These are phyloP conservation scores for Ellobium chinense DNA, from an alignment of 2,888 invertebrate species.

Conservation along the genomic window DNA sequence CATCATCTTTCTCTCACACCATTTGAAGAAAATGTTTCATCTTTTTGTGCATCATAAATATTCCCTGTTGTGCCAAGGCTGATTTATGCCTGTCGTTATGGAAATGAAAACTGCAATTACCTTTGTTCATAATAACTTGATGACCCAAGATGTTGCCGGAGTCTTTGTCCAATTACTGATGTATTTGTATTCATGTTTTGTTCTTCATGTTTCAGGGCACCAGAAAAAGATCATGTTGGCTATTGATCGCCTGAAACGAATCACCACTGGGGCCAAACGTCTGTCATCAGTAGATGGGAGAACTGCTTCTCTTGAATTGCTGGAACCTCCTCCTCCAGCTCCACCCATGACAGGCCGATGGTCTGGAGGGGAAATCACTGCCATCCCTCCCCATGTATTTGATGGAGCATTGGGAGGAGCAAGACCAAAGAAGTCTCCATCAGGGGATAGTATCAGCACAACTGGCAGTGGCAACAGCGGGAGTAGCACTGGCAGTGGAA, in stretches of 20 bases:
- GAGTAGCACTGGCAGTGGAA: constrained; percentile 45
- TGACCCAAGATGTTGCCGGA: too few species aligned
- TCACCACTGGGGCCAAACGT: constrained; percentile 68
- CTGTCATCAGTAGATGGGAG: constrained; percentile 69
- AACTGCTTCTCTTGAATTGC: constrained; percentile 59
- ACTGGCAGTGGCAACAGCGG: constrained; percentile 61
- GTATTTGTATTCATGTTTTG: too few species aligned
- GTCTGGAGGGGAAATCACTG: constrained; percentile 67
- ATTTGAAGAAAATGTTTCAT: too few species aligned
- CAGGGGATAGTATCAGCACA: constrained; percentile 69
- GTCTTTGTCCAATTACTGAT: too few species aligned
- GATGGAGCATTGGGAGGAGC: constrained; percentile 47
- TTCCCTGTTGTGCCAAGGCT: too few species aligned
- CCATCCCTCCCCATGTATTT: constrained; percentile 44
- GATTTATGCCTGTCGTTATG: too few species aligned
- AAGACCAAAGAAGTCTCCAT: constrained; percentile 65
- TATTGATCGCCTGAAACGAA: constrained; percentile 96
- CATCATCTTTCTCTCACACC: too few species aligned
- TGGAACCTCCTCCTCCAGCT: constrained; percentile 68
- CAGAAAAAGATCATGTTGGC: constrained; percentile 99
- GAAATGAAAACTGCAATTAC: too few species aligned
- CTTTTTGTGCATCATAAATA: too few species aligned
- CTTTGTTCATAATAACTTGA: too few species aligned
- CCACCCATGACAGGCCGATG: constrained; percentile 59
- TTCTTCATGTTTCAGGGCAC: constrained; percentile 86